These are phyloP conservation scores for Scolopax mira DNA, from an alignment of 2,113 vertebrate genomes.

Conservation along the genomic window DNA sequence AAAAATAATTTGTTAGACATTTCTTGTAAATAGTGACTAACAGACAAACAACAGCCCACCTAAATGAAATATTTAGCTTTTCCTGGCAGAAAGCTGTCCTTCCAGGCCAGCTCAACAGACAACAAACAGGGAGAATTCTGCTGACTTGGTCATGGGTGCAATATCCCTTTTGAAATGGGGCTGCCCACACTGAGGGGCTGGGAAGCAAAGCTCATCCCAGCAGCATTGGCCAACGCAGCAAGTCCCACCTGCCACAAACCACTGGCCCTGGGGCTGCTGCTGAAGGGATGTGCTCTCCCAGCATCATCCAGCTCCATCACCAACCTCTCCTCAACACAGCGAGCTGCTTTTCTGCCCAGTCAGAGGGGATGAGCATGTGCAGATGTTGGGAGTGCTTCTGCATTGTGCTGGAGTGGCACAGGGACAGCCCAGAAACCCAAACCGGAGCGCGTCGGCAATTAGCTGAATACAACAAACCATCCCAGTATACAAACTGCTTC, in stretches of 20 bases:
- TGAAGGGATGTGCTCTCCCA: background rate
- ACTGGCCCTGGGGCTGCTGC: accelerated
- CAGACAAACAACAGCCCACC: background rate
- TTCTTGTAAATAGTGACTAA: background rate
- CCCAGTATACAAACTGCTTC: no score
- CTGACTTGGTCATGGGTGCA: accelerated
- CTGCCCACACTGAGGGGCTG: accelerated
- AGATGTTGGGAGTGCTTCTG: no score
- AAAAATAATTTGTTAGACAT: no score
- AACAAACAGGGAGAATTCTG: no score
- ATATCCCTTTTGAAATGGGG: accelerated
- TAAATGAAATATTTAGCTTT: no score
- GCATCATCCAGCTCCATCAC: background rate
- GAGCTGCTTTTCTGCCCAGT: no score
- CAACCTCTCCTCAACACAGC: no score
- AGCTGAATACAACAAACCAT: no score
- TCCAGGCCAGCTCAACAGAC: background rate
- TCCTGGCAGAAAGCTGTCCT: background rate
- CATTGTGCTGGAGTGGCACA: no score
- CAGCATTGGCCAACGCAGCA: background rate
- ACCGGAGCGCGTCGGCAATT: no score
- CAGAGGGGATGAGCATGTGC: no score
- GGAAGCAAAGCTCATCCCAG: background rate
- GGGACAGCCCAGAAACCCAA: no score
- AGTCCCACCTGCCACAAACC: accelerated